These are phyloP conservation scores for Dendrolimus houi DNA, from an alignment of 2,888 invertebrate genomes.

Conservation along the genomic window DNA sequence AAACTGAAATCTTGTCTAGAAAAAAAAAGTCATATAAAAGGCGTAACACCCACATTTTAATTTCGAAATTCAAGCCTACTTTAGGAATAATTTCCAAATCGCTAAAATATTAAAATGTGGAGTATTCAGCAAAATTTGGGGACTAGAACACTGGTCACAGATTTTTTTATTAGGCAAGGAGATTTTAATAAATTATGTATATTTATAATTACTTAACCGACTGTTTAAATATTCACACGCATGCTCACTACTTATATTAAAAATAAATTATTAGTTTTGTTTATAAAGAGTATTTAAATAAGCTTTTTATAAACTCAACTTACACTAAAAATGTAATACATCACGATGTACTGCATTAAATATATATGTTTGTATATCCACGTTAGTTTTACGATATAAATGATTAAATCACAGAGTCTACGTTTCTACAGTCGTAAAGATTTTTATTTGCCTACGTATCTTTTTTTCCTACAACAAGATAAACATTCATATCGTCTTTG, in stretches of 20 bases:
- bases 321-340: background rate
- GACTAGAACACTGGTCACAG: slow-evolving; percentile 72
- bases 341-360: slow-evolving; percentile 11
- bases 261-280: slow-evolving; percentile 43
- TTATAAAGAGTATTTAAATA: slow-evolving; percentile 58
- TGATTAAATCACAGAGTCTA: slow-evolving; percentile 73
- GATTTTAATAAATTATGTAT: slow-evolving; percentile 36
- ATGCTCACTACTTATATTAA: slow-evolving; percentile 27
- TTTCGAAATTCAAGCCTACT: too few relatives aligned
- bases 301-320: slow-evolving; percentile 16
- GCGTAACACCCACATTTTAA: slow-evolving; percentile 4
- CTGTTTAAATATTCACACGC: slow-evolving; percentile 22
- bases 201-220: slow-evolving; percentile 38
- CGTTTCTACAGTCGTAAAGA: slow-evolving; percentile 32
- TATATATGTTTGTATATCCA: slow-evolving; percentile 18
- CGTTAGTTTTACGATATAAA: slow-evolving; percentile 31
- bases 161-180: slow-evolving; percentile 58
- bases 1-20: slow-evolving; percentile 36
- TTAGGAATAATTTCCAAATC: background rate
- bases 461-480: slow-evolving; percentile 79
- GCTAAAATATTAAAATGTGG: slow-evolving; percentile 29
- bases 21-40: slow-evolving; percentile 30
- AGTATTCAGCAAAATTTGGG: slow-evolving; percentile 37
- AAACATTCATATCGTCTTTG: slow-evolving; percentile 96
- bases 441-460: slow-evolving; percentile 34